phyloP scores from a whole-genome alignment of 2,888 invertebrate genomes.

The Unio pictorum region DNA sequence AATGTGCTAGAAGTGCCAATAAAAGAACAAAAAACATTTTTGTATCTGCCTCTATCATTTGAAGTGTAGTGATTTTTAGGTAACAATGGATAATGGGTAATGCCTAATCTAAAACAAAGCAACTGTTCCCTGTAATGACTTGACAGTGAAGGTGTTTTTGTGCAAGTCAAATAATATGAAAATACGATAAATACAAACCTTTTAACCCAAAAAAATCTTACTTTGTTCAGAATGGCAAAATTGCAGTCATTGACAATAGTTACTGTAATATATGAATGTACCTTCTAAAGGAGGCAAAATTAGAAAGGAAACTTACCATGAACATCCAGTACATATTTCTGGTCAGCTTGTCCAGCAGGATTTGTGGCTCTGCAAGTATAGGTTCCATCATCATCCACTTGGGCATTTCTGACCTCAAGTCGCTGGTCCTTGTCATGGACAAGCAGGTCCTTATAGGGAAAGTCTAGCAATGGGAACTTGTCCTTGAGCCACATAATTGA shows the following conservation, averaged over 20 bases:
- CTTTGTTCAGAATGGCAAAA: not conserved
- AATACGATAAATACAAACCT: too few species aligned
- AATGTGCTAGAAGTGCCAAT: too few species aligned
- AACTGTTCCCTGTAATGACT: too few species aligned
- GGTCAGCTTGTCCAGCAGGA: constrained; percentile 70
- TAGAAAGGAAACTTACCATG: constrained; percentile 45
- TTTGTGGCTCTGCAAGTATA: constrained; percentile 73
- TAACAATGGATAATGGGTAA: too few species aligned
- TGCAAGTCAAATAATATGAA: too few species aligned
- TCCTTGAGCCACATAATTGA: constrained; percentile 71
- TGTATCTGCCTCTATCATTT: too few species aligned
- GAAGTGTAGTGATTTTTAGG: too few species aligned
- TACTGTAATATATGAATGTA: not conserved
- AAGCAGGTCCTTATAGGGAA: constrained; percentile 58
- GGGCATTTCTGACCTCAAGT: constrained; percentile 68
- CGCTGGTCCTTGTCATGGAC: constrained; percentile 61
- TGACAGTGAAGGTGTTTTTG: too few species aligned
- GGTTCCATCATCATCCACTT: constrained; percentile 69
- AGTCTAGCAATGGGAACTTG: constrained; percentile 55
- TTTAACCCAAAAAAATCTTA: not conserved
- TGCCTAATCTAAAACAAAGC: too few species aligned
- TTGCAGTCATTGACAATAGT: not conserved
- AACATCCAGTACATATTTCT: constrained; percentile 54
- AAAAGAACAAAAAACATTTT: too few species aligned
- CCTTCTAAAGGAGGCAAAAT: not conserved